These are phyloP conservation scores for Ahaetulla prasina DNA, from an alignment of 2,113 vertebrate genomes.

Conservation along the genomic window DNA sequence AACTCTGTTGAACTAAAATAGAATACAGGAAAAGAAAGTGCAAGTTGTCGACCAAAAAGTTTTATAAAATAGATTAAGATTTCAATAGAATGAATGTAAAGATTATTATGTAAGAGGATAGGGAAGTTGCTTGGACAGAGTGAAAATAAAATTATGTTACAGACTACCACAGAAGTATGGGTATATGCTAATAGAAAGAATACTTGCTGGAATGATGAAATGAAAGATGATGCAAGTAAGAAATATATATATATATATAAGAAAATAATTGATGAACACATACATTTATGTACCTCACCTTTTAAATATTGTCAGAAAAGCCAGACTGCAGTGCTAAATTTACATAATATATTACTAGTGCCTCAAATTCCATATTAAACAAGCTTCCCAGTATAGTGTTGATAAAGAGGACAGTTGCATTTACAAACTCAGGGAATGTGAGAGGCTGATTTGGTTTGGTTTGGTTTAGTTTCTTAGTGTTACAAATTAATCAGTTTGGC, in stretches of 20 bases:
- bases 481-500: constrained; percentile 78
- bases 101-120: background rate
- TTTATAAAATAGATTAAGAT: background rate
- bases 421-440: constrained; percentile 64
- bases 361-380: background rate
- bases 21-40: background rate
- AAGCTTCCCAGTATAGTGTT: background rate
- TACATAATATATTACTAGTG: background rate
- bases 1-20: background rate
- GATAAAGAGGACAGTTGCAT: constrained; percentile 20
- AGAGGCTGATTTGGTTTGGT: constrained; percentile 74
- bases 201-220: background rate
- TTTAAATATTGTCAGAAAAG: background rate
- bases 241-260: background rate
- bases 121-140: background rate
- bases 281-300: background rate
- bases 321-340: background rate
- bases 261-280: background rate
- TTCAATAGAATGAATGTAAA: background rate
- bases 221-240: background rate
- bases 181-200: background rate
- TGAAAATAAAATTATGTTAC: background rate
- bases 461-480: constrained; percentile 69
- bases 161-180: background rate
- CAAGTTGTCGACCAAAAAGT: background rate